Conservation (phyloP, 2,113 vertebrate genomes). For the Cinclus cinclus region DNA sequence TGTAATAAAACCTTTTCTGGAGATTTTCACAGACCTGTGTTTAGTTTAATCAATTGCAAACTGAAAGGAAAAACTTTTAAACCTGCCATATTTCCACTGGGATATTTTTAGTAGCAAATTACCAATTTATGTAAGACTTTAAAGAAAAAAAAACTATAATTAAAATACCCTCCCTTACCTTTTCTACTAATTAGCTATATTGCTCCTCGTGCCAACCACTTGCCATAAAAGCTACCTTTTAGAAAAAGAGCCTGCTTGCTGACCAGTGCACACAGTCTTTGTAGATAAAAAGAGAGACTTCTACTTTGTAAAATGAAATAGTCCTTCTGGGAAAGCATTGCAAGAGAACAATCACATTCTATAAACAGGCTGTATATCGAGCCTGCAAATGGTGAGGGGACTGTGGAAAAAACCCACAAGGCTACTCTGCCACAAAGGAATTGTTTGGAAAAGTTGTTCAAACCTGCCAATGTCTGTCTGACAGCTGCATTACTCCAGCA, state of each 20-base stretch:
- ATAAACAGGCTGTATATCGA: neutral
- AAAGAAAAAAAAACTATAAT: neutral
- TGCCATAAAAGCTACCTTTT: neutral
- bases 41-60: neutral
- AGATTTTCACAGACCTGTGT: neutral
- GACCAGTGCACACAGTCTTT: neutral
- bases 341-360: neutral
- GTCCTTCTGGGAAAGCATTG: neutral
- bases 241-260: neutral
- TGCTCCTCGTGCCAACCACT: neutral
- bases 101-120: neutral
- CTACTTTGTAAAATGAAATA: neutral
- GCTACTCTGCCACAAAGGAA: neutral
- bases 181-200: neutral
- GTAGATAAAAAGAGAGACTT: neutral
- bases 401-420: neutral
- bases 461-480: neutral
- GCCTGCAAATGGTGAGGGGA: neutral
- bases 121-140: neutral
- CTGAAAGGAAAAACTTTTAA: neutral
- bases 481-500: neutral
- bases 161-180: neutral
- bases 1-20: neutral
- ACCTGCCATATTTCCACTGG: neutral
- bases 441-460: neutral